Evolutionary conservation across 2,113 vertebrate genomes (phyloP).

Genomic region (Casuarius casuarius): DNA sequence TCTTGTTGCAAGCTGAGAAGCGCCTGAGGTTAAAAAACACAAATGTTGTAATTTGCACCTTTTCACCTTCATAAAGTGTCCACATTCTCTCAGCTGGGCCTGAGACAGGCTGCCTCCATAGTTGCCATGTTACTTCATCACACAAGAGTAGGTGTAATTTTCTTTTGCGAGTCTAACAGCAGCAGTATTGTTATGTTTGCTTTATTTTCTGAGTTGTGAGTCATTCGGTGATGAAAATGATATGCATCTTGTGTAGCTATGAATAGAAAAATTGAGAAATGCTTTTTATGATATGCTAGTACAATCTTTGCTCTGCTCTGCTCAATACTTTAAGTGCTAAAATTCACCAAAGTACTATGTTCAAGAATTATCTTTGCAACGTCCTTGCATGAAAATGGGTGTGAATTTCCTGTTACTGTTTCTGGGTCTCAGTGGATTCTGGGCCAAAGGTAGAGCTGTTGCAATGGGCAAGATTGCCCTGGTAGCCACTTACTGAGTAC

Average conservation of each 20-base stretch:
- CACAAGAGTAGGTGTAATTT: neutral
- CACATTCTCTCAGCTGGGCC: neutral
- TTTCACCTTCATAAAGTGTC: neutral
- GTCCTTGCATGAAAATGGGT: neutral
- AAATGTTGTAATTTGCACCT: neutral
- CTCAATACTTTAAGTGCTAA: neutral
- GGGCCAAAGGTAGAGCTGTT: neutral
- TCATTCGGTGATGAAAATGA: neutral
- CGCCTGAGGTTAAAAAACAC: neutral
- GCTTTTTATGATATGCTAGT: neutral
- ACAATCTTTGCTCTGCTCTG: neutral
- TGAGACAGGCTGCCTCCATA: neutral
- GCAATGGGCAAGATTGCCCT: neutral
- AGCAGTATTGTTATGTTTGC: neutral
- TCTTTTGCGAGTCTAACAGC: neutral
- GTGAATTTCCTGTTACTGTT: neutral
- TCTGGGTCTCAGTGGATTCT: conserved; percentile 18
- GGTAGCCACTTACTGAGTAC: neutral
- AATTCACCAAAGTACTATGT: neutral
- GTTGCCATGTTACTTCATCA: neutral
- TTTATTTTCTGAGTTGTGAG: neutral
- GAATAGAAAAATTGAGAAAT: neutral
- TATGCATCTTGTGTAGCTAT: neutral
- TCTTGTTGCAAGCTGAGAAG: neutral
- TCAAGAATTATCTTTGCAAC: neutral